Conservation (phyloP, 2,113 vertebrate species). For the Eulemur macaco region DNA sequence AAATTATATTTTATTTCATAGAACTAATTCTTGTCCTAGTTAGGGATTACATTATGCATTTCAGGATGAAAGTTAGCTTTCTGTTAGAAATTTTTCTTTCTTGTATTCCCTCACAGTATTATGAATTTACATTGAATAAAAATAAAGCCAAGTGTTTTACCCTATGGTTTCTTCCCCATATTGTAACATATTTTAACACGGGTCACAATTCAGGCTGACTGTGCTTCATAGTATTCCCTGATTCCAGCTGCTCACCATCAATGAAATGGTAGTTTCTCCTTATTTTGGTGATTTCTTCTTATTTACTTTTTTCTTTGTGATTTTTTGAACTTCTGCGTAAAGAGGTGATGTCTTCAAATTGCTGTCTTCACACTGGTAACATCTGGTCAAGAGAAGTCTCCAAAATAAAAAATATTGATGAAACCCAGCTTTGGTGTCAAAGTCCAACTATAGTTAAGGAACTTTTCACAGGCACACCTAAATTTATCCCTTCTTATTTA, state of each 20-base stretch:
- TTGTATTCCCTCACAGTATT: background rate
- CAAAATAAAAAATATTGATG: background rate
- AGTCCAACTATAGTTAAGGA: background rate
- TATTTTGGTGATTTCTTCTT: background rate
- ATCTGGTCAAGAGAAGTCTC: background rate
- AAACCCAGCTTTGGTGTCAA: background rate
- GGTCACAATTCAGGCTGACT: background rate
- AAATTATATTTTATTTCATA: background rate
- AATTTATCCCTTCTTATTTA: background rate
- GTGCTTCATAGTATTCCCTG: background rate
- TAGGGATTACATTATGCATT: background rate
- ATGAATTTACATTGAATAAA: background rate
- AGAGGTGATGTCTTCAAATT: background rate
- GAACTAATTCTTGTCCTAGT: background rate
- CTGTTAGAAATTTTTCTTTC: background rate
- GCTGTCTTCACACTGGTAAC: background rate
- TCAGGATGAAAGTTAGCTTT: background rate
- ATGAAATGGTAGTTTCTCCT: background rate
- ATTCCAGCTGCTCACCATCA: background rate
- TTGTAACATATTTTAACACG: background rate
- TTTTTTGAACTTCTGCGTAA: background rate
- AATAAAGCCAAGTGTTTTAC: background rate
- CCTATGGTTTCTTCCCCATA: background rate
- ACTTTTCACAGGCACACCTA: rapidly evolving
- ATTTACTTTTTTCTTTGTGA: background rate